Percentiles rank a stretch among this genome's conserved stretches.
These are phyloP conservation scores for Maconellicoccus hirsutus DNA, from an alignment of 1,140 invertebrate genomes.

Conservation along the genomic window DNA sequence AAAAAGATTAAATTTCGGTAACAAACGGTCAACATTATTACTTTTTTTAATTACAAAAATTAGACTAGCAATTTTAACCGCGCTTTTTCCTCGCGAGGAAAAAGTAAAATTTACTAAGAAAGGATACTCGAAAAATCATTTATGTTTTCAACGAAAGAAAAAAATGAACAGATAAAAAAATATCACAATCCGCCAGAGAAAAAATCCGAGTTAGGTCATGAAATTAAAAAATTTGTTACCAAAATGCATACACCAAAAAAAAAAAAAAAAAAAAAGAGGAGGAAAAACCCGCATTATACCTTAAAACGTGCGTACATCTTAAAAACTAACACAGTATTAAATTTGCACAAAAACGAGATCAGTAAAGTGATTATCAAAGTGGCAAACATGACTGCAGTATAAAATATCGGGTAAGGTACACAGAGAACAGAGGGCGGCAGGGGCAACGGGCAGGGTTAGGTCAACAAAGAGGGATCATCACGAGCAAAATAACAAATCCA, in stretches of 20 bases:
- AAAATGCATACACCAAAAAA: neutral
- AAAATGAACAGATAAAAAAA: neutral
- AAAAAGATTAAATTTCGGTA: neutral
- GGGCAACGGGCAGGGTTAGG: too few species aligned
- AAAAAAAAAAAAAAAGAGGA: neutral
- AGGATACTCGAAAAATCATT: neutral
- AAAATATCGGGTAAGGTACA: too few species aligned
- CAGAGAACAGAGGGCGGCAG: too few species aligned
- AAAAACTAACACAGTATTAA: constrained; percentile 1
- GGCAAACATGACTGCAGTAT: neutral
- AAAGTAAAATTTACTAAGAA: neutral
- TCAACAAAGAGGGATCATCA: too few species aligned
- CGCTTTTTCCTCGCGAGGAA: too few species aligned
- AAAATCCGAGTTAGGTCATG: too few species aligned
- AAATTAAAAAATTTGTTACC: neutral
- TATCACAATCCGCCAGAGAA: neutral
- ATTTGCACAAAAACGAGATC: constrained; percentile 11
- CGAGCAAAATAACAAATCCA: too few species aligned
- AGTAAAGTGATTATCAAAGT: constrained; percentile 14
- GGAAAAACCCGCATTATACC: neutral
- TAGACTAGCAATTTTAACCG: neutral
- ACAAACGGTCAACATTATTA: neutral
- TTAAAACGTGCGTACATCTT: neutral
- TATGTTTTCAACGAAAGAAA: too few species aligned
- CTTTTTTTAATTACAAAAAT: neutral